Conservation (phyloP, 1,140 invertebrate species). For the Drosophila pachea region DNA sequence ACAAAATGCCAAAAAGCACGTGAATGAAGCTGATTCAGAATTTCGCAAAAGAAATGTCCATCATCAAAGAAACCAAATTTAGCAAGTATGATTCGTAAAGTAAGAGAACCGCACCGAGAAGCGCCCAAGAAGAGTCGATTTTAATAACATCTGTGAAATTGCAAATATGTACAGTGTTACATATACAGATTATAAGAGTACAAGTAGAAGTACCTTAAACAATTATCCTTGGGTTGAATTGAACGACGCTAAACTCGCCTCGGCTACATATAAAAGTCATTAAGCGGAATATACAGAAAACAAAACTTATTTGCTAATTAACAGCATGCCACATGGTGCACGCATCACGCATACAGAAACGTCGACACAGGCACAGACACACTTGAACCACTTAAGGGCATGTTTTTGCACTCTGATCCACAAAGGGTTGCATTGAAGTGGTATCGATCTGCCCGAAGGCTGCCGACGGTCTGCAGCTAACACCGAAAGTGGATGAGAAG, state of each 20-base stretch:
- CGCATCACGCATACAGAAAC: neutral
- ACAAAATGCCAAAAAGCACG: slow-evolving; percentile 41
- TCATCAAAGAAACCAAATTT: too few relatives aligned
- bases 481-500: too few relatives aligned
- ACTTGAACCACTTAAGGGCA: slow-evolving; percentile 3
- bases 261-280: neutral
- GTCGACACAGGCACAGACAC: neutral
- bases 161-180: neutral
- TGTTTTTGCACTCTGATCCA: slow-evolving; percentile 8
- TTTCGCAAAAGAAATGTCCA: too few relatives aligned
- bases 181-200: neutral
- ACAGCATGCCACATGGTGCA: slow-evolving; percentile 7
- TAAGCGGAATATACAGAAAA: too few relatives aligned
- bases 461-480: neutral
- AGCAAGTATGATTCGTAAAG: too few relatives aligned
- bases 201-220: neutral
- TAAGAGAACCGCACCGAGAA: too few relatives aligned
- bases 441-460: neutral
- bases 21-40: slow-evolving; percentile 34
- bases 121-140: too few relatives aligned
- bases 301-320: slow-evolving; percentile 1
- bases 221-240: slow-evolving; percentile 23
- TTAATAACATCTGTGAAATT: too few relatives aligned
- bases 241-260: neutral
- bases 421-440: slow-evolving; percentile 10